Conservation (phyloP, 1,140 invertebrate genomes). For the Laupala kohalensis region DNA sequence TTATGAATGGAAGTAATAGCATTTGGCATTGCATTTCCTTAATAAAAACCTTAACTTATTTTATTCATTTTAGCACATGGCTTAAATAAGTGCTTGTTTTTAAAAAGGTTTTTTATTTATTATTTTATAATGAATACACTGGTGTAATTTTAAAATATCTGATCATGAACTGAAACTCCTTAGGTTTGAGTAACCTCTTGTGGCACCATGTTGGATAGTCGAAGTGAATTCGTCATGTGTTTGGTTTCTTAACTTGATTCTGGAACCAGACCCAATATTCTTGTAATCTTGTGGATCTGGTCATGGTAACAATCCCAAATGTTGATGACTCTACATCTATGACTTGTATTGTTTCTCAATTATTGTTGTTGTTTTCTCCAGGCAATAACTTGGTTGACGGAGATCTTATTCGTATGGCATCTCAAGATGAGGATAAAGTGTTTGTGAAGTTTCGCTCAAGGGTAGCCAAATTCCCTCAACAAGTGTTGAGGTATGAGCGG, state of each 20-base stretch:
- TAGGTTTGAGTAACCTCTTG: not conserved
- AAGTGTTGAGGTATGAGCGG: conserved; percentile 73
- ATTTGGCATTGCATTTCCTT: no score
- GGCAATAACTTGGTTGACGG: conserved; percentile 38
- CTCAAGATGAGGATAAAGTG: conserved; percentile 51
- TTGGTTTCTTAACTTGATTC: not conserved
- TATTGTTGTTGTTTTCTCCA: conserved; percentile 5
- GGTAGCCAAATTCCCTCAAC: conserved; percentile 45
- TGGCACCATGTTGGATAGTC: not conserved
- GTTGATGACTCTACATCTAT: not conserved
- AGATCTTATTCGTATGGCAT: conserved; percentile 43
- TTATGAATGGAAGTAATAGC: no score
- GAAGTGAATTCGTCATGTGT: not conserved
- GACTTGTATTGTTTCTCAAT: not conserved
- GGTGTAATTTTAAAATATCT: no score
- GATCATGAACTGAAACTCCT: no score
- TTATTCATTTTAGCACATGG: no score
- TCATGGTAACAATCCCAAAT: not conserved
- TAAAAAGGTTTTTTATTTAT: no score
- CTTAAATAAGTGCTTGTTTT: no score
- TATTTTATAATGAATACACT: no score
- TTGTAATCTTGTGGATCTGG: not conserved
- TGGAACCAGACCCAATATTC: not conserved
- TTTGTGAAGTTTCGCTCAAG: conserved; percentile 55
- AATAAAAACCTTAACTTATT: no score